Evolutionary conservation across 2,888 invertebrate genomes (phyloP), one percentile per base, ranked within the genome.

Genomic region (Odontocolon sp.): DNA sequence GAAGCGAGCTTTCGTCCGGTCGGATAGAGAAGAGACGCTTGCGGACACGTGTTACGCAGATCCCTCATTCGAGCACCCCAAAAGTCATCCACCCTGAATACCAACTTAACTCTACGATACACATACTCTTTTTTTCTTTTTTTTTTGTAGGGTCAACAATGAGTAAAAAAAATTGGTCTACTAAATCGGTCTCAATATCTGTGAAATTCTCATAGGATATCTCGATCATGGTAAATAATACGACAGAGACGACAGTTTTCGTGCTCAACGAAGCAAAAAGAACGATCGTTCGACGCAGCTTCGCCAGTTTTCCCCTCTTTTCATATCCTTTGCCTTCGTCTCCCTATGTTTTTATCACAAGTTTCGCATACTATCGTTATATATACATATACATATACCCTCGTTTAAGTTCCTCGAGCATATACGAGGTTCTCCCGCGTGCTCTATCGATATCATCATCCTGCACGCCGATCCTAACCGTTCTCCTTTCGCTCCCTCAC

Each of bases 271-370:
- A 31, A 33, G 16, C 38, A 50, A 50, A 50, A 56, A 69, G 47
- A 47, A 69, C 50, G 52, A 75, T 57, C 57, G 47, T 75, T 57
- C 40, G 50, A 61, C 74, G 68, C 61, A 64, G 68, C 66, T 74
- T 45, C 56, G 57, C 56, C 26, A 47, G 26, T 38, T 68, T 33
- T 68, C 69, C 31, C 69, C 57, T 61, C 45, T 33, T 45, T 50
- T 69, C 54, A 74, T 74, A 74, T 74, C 68, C 63, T 56, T 16
- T 40, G 33, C 63, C 68, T 69, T 74, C 68, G 57, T 74, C 56
- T 69, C 47, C 47, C 68, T 64, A 26, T 52, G 54, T 68, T 67
- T 75, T 75, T 75, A 75, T 75, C 74, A 21, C 63, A 47, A 69
- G 26, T 57, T 56, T 26, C 40, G 33, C 57, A 47, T 63, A 56